Percentiles rank a stretch among this genome's conserved stretches.
Conservation (phyloP, 2,797 vertebrate species). For the Crocidura indochinensis region DNA sequence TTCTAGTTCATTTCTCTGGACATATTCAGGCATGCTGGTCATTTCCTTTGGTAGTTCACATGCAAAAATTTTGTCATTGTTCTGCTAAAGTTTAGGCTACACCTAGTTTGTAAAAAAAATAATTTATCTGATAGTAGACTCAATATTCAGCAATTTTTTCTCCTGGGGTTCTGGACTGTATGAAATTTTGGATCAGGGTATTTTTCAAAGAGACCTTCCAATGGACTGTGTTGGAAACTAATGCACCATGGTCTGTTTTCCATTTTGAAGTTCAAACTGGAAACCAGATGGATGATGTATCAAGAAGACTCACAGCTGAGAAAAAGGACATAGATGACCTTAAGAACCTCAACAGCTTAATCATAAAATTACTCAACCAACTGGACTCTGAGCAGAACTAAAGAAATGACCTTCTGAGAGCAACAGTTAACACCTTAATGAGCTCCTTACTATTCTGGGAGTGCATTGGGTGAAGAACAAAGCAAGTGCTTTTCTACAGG, state of each 20-base stretch:
- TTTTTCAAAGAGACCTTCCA: neutral
- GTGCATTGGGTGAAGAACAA: neutral
- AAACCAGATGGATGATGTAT: slow-evolving; percentile 88
- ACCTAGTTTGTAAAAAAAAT: neutral
- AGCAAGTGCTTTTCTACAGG: neutral
- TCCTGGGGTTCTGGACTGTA: neutral
- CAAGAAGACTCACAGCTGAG: slow-evolving; percentile 88
- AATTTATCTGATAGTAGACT: neutral
- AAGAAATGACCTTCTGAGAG: neutral
- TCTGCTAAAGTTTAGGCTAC: neutral
- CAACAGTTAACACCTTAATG: too few relatives aligned
- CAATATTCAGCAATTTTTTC: neutral
- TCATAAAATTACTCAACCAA: slow-evolving; percentile 87
- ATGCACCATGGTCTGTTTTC: slow-evolving; percentile 76
- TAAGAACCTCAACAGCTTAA: slow-evolving; percentile 89
- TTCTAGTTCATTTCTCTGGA: neutral
- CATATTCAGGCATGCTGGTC: neutral
- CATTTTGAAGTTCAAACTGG: slow-evolving; percentile 90
- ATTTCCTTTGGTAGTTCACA: neutral
- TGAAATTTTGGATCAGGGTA: neutral
- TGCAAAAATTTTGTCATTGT: too few relatives aligned
- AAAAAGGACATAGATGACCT: slow-evolving; percentile 89
- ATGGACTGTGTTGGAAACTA: neutral
- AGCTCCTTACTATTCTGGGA: neutral
- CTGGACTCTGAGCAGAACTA: slow-evolving; percentile 82